Conservation (phyloP, 2,888 invertebrate species). For the Tinea trinotella region DNA sequence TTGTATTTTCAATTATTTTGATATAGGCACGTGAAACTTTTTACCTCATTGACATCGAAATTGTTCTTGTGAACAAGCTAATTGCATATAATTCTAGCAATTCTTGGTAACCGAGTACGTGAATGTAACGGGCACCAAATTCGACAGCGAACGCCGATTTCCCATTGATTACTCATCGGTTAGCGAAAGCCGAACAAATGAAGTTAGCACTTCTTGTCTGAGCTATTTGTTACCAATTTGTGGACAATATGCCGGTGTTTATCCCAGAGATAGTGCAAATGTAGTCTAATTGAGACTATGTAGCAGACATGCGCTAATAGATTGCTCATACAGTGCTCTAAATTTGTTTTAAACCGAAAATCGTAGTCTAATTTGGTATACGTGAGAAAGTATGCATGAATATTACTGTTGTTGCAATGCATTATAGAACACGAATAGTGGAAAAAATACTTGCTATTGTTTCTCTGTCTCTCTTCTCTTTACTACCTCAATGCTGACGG, state of each 20-base stretch:
- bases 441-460: too few species aligned
- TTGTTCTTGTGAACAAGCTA: neutral
- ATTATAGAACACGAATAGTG: too few species aligned
- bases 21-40: neutral
- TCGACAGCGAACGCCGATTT: conserved; percentile 21
- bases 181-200: conserved; percentile 69
- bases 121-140: conserved; percentile 1
- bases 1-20: neutral
- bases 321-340: conserved; percentile 48
- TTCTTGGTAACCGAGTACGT: neutral
- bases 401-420: neutral
- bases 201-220: conserved; percentile 56
- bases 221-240: conserved; percentile 66
- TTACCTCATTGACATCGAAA: neutral
- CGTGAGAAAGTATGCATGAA: conserved; percentile 14
- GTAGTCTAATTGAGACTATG: conserved; percentile 62
- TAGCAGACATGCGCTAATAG: conserved; percentile 55
- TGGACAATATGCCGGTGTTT: conserved; percentile 62
- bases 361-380: conserved; percentile 22
- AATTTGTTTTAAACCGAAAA: conserved; percentile 40
- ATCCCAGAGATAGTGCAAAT: conserved; percentile 69
- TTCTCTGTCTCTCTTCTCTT: too few species aligned
- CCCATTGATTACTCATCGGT: conserved; percentile 56
- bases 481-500: too few species aligned
- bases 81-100: neutral